Evolutionary conservation across 1,140 invertebrate genomes (phyloP).

Genomic region (Formica selysi): DNA sequence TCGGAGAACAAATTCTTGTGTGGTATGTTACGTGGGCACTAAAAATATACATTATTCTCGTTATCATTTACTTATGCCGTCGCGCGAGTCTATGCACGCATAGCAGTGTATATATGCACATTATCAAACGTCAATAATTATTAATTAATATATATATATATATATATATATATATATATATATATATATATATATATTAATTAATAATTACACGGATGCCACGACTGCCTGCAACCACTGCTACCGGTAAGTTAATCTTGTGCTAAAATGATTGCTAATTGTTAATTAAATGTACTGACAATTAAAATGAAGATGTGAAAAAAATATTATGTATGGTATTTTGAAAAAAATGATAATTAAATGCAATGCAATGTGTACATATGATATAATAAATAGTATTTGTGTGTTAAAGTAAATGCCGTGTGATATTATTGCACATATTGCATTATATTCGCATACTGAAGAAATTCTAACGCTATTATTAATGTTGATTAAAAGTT

Average conservation of each 20-base stretch:
- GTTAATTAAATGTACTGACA: not conserved
- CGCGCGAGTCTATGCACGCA: too few species aligned
- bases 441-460: not conserved
- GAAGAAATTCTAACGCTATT: constrained; percentile 6
- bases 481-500: constrained; percentile 45
- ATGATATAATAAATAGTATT: constrained; percentile 3
- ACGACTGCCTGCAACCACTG: constrained; percentile 55
- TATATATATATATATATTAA: too few species aligned
- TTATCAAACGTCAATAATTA: constrained; percentile 28
- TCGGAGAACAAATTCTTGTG: constrained; percentile 30
- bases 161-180: too few species aligned
- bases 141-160: not conserved
- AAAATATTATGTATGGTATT: not conserved
- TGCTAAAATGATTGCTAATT: constrained; percentile 6
- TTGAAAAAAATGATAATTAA: not conserved
- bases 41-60: constrained; percentile 49
- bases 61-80: not conserved
- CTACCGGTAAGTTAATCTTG: constrained; percentile 49
- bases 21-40: constrained; percentile 12
- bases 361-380: not conserved
- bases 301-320: not conserved
- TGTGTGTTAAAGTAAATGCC: not conserved
- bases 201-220: not conserved
- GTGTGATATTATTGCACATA: not conserved
- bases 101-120: too few species aligned